Evolutionary conservation across 2,797 vertebrate species (phyloP), one percentile per base, ranked within the genome.

Genomic region (Uromys caudimaculatus): DNA sequence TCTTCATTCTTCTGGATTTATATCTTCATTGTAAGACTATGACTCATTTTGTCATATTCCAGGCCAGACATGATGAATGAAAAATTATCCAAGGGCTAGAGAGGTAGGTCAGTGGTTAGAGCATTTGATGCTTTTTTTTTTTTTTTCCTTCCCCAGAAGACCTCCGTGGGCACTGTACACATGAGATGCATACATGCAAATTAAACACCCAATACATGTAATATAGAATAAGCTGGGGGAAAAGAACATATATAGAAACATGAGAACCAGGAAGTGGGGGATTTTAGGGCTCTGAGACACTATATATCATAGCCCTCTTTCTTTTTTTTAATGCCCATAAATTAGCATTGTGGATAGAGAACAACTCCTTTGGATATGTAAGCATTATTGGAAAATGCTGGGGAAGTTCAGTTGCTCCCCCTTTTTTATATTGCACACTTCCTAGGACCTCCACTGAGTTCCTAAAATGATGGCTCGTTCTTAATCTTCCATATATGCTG

Each of bases 1-100:
- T n/a, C 50, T 16, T 21, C 24, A 79, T 17, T 17, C 32, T 50
- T 23, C 7, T 79, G 50, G 16, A n/a, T 81, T 56, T 64, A 38
- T 32, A 35, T 2, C 32, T 58, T 2, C 0, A 9, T 75, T 35
- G 50, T 62, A 52, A 13, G 35, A 47, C 24, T 6, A 8, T 3
- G 3, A 0, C n/a, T 14, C 3, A 8, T 50, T 56, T 60, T 1
- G 8, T 19, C 5, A 0, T 10, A 1, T 41, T 88, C n/a, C 0
- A 32, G 64, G 58, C 41, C 76, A 29, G 1, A 35, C n/a, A 47
- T 62, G 69, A 7, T 44, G 6, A 21, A 3, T 12, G 19, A 24
- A 89, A 41, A 41, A 41, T 38, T 73, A 73, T 41, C 41, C 69
- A 73, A 73, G 19, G 69, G 9, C 19, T 73, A 73, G 69, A 73